These are phyloP conservation scores for Helostoma temminkii DNA, from an alignment of 2,797 vertebrate species.

Conservation along the genomic window DNA sequence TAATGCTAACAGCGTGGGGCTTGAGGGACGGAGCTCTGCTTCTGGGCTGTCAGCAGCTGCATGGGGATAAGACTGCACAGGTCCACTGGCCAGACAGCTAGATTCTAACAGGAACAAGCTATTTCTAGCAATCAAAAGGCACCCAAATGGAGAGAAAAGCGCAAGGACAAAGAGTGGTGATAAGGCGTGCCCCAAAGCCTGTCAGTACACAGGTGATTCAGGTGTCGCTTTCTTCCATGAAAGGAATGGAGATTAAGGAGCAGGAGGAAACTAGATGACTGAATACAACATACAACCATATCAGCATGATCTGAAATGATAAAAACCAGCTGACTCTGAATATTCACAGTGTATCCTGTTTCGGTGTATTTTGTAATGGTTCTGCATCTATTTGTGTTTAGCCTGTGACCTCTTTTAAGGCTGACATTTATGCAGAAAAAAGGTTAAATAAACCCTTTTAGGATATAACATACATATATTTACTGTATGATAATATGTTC, in stretches of 20 bases:
- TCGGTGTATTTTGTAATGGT: constrained; percentile 16
- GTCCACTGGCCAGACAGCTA: constrained; percentile 48
- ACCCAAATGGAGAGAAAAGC: constrained; percentile 24
- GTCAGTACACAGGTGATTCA: constrained; percentile 48
- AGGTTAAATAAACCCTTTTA: too few relatives aligned
- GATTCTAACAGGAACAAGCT: constrained; percentile 52
- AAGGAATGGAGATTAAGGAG: constrained; percentile 44
- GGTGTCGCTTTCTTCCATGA: constrained; percentile 32
- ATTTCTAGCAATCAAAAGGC: constrained; percentile 64
- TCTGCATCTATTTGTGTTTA: background rate
- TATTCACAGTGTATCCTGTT: background rate
- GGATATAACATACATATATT: too few relatives aligned
- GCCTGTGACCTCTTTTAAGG: constrained; percentile 1
- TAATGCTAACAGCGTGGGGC: constrained; percentile 55
- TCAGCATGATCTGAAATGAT: constrained; percentile 33
- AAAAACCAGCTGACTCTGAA: constrained; percentile 35
- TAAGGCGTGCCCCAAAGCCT: constrained; percentile 42
- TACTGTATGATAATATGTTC: too few relatives aligned
- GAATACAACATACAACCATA: background rate
- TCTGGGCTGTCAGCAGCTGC: constrained; percentile 59
- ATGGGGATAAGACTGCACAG: constrained; percentile 36
- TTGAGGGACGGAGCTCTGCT: constrained; percentile 55
- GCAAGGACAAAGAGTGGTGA: constrained; percentile 10
- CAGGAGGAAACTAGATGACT: constrained; percentile 25
- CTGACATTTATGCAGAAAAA: constrained; percentile 6